Conservation (phyloP, 2,113 vertebrate genomes). For the Carassius auratus region DNA sequence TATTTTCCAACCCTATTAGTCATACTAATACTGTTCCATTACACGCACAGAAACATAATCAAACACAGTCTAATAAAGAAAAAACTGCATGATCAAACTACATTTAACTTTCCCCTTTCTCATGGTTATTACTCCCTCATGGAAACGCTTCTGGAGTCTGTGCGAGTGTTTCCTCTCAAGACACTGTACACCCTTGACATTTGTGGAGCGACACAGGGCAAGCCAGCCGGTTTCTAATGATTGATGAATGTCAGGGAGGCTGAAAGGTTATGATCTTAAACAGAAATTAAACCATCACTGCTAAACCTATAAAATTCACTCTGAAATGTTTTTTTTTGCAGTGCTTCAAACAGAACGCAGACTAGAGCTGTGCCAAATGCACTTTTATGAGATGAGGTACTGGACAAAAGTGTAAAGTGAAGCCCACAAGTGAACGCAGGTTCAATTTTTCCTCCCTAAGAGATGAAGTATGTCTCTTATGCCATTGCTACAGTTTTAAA, state of each 20-base stretch:
- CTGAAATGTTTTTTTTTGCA: background rate
- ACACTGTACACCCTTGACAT: conserved; percentile 62
- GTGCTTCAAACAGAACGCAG: background rate
- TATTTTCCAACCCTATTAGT: background rate
- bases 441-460: background rate
- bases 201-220: conserved; percentile 34
- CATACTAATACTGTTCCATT: background rate
- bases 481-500: background rate
- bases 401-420: background rate
- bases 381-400: background rate
- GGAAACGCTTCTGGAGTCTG: conserved; percentile 12
- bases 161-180: conserved; percentile 14
- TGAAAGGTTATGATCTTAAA: conserved; percentile 49
- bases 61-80: background rate
- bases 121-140: background rate
- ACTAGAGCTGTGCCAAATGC: background rate
- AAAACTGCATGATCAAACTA: background rate
- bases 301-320: background rate
- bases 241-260: conserved; percentile 22
- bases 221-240: conserved; percentile 40
- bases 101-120: background rate
- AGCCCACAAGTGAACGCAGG: background rate
- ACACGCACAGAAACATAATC: background rate
- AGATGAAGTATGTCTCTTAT: background rate
- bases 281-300: conserved; percentile 12